These are phyloP conservation scores for Abrostola tripartita DNA, from an alignment of 2,888 invertebrate species.

Conservation along the genomic window DNA sequence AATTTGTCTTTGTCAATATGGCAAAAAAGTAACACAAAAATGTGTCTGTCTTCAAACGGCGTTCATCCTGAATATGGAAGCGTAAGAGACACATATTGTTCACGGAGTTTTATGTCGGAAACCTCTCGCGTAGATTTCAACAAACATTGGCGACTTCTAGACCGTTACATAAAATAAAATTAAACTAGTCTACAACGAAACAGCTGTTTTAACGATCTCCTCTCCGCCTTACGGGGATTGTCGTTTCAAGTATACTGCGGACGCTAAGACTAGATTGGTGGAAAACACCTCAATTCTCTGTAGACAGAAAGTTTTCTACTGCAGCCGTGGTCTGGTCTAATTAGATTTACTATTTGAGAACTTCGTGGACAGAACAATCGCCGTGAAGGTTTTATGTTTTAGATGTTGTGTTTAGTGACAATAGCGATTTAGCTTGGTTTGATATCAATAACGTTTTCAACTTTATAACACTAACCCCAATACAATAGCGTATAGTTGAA, in stretches of 20 bases:
- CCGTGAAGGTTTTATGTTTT: slow-evolving; percentile 17
- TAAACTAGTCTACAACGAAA: slow-evolving; percentile 7
- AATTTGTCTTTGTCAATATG: slow-evolving; percentile 43
- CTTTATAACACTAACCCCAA: too few relatives aligned
- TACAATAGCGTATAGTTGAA: too few relatives aligned
- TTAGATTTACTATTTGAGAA: slow-evolving; percentile 29
- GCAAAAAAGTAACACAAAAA: slow-evolving; percentile 27
- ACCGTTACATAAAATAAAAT: slow-evolving; percentile 11
- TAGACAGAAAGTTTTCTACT: slow-evolving; percentile 33
- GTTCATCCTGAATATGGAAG: slow-evolving; percentile 22
- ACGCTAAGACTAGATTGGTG: slow-evolving; percentile 22
- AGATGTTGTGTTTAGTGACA: background rate
- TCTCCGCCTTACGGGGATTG: slow-evolving; percentile 17
- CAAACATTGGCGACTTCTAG: slow-evolving; percentile 10
- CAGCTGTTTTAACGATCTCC: slow-evolving; percentile 25
- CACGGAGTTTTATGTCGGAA: slow-evolving; percentile 15
- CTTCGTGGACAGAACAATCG: slow-evolving; percentile 15
- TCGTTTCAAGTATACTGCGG: slow-evolving; percentile 19
- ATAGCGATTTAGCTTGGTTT: background rate
- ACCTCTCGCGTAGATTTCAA: slow-evolving; percentile 4
- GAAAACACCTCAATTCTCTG: slow-evolving; percentile 35
- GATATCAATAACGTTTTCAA: too few relatives aligned
- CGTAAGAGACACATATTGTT: slow-evolving; percentile 16
- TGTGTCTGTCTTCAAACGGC: slow-evolving; percentile 34
- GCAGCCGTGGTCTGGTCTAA: slow-evolving; percentile 19